Evolutionary conservation across 2,113 vertebrate species (phyloP), one percentile per base, ranked within the genome.

Genomic region (Drymodes brunneopygia): DNA sequence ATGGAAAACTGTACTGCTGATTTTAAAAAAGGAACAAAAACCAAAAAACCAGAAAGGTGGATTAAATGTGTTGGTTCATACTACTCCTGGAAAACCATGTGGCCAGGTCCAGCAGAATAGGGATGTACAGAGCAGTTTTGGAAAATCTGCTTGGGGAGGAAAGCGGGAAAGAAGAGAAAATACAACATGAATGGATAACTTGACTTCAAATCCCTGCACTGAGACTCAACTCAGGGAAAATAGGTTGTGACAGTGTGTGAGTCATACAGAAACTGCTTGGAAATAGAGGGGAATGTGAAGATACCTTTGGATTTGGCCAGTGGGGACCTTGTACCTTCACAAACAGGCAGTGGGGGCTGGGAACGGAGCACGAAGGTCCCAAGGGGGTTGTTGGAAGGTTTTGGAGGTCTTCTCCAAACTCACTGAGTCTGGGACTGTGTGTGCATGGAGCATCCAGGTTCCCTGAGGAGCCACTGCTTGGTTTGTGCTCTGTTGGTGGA

Each of bases 21-120:
- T 35, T 56, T 15, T 2, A 7, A 74, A 42, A 57, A 54, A 33
- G 6, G 7, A 7, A 12, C 24, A 29, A 60, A 70, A 19, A 13
- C 31, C 6, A 13, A 73, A 28, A 51, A 29, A 8, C 3, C 5
- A 2, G 24, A 47, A 31, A n/a, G 5, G 47, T 74, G 24, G 47
- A 27, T 72, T 83, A 54, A 77, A 54, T 0, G 0, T 45, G 25
- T 48, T 83, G 66, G 12, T 91, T 84, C 35, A 38, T 87, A 27
- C 35, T 84, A 21, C 56, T 73, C 53, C 29, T 51, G 17, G 79
- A 42, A 65, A 71, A 28, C 28, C 12, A 1, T 1, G 21, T 38
- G 53, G 33, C 29, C 44, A 8, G 24, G 54, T 40, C 6, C 0
- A 2, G 38, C 0, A 0, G 42, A 33, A 53, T 13, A 20, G 48